These are phyloP conservation scores for Dendroctonus valens DNA, from an alignment of 1,140 invertebrate genomes.

Conservation along the genomic window DNA sequence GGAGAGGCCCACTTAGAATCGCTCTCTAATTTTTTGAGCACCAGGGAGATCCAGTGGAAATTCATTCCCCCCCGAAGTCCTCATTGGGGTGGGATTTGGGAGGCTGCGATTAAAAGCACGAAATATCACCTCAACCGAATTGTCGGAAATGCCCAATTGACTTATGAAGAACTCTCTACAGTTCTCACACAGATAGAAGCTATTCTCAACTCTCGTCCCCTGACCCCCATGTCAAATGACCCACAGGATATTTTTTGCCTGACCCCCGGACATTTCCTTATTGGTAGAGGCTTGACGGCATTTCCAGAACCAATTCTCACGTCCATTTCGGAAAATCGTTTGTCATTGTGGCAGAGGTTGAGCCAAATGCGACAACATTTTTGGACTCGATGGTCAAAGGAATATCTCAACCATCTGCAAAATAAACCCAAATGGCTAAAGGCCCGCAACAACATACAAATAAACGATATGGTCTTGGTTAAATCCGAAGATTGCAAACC, in stretches of 20 bases:
- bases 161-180: conserved; percentile 42
- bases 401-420: no score
- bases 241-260: conserved; percentile 29
- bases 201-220: conserved; percentile 30
- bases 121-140: conserved; percentile 10
- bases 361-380: no score
- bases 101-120: conserved; percentile 17
- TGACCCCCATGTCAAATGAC: conserved; percentile 22
- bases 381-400: no score
- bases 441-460: no score
- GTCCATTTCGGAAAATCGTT: no score
- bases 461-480: no score
- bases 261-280: conserved; percentile 30
- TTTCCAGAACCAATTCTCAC: no score
- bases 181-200: conserved; percentile 35
- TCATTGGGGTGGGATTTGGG: conserved; percentile 15
- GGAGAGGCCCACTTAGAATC: no score
- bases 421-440: no score
- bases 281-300: conserved; percentile 9
- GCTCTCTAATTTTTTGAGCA: no score
- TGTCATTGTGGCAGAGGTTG: no score
- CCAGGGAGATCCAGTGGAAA: conserved; percentile 1
- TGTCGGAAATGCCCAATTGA: conserved; percentile 16
- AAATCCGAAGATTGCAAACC: no score
- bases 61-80: conserved; percentile 6